Evolutionary conservation across 2,797 vertebrate species (phyloP).

Genomic region (Cossypha dichroa): DNA sequence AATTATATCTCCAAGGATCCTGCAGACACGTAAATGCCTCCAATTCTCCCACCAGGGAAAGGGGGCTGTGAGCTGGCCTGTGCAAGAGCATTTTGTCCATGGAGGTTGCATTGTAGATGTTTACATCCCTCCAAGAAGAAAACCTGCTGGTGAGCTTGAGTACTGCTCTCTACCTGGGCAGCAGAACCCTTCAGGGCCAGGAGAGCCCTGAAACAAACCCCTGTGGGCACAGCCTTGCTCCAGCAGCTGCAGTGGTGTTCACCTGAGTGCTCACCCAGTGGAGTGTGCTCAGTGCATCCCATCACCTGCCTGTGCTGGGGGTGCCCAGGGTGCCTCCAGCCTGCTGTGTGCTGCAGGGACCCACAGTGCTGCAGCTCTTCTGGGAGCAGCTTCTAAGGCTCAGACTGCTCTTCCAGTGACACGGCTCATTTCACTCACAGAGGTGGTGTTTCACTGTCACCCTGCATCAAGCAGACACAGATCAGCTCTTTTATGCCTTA

Average conservation of each 20-base stretch:
- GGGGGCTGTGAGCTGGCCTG: not conserved
- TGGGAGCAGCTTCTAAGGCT: not conserved
- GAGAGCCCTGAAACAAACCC: not conserved
- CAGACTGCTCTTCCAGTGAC: not conserved
- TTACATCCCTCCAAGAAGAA: not conserved
- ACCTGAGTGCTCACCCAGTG: rapidly evolving
- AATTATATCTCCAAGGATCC: not conserved
- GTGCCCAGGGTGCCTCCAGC: not conserved
- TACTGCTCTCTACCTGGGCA: not conserved
- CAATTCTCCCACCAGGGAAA: not conserved
- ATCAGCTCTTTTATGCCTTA: not conserved
- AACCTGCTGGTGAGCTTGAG: not conserved
- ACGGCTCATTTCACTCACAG: not conserved
- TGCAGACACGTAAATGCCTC: not conserved
- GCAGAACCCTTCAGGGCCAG: not conserved
- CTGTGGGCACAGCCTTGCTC: rapidly evolving
- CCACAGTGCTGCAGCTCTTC: not conserved
- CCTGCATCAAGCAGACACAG: not conserved
- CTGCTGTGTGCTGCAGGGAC: not conserved
- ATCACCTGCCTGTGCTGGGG: not conserved
- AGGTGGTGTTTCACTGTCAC: not conserved
- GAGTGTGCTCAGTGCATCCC: not conserved
- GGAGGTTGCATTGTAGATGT: not conserved
- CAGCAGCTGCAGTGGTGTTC: not conserved
- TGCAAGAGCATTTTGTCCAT: not conserved